Evolutionary conservation across 2,113 vertebrate species (phyloP).

Genomic region (Neolamprologus toae): DNA sequence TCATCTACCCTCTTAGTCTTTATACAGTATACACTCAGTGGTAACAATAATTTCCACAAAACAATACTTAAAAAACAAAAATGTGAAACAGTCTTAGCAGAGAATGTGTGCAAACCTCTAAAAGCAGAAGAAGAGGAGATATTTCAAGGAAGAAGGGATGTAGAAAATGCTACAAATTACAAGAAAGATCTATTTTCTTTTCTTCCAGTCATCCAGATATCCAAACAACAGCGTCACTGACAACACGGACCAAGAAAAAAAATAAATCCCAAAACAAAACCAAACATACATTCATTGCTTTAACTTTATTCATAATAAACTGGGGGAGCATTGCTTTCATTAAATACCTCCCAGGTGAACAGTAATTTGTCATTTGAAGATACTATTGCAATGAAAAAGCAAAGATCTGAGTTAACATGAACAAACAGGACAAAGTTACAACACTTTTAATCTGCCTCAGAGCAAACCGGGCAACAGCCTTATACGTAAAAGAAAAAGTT

Average conservation of each 20-base stretch:
- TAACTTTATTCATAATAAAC: background rate
- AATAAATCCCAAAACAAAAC: background rate
- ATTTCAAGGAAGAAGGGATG: background rate
- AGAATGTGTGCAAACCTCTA: slow-evolving; percentile 22
- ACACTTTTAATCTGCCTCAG: background rate
- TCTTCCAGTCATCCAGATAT: background rate
- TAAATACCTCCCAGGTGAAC: background rate
- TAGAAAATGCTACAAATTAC: background rate
- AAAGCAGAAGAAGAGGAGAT: background rate
- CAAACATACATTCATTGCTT: background rate
- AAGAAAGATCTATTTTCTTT: background rate
- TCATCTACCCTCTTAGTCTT: background rate
- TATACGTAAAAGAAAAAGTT: background rate
- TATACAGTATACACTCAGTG: background rate
- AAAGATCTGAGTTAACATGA: background rate
- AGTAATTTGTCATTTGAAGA: background rate
- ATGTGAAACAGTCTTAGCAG: slow-evolving; percentile 23
- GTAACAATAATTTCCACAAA: background rate
- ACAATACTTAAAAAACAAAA: background rate
- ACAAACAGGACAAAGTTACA: slow-evolving; percentile 44
- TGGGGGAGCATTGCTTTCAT: background rate
- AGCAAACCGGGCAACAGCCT: background rate
- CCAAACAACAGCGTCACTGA: background rate
- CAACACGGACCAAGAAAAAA: background rate
- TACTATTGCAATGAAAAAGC: slow-evolving; percentile 1